A percentile compares a stretch with the other conserved stretches of the same genome.
These are phyloP conservation scores for Agonopterix alstromeriana DNA, from an alignment of 2,888 invertebrate genomes.

Conservation along the genomic window DNA sequence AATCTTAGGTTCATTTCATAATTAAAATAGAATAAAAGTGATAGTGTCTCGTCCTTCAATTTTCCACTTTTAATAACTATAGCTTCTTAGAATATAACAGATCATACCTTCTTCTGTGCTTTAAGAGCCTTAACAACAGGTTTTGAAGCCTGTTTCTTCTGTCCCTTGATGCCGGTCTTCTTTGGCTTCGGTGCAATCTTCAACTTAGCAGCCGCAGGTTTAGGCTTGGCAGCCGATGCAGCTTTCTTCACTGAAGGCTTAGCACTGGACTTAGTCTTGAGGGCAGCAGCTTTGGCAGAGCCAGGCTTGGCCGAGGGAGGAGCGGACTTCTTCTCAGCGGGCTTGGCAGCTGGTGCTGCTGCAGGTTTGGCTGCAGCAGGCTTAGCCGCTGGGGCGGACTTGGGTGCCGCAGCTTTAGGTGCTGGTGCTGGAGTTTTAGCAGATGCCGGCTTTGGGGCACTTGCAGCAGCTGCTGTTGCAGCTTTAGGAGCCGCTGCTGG, in stretches of 20 bases:
- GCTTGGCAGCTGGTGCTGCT: slow-evolving; percentile 52
- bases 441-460: slow-evolving; percentile 38
- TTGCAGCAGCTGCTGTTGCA: slow-evolving; percentile 23
- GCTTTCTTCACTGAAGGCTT: slow-evolving; percentile 72
- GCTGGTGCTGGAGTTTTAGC: slow-evolving; percentile 65
- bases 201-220: slow-evolving; percentile 67
- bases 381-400: slow-evolving; percentile 54
- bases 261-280: slow-evolving; percentile 69
- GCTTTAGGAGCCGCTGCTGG: slow-evolving; percentile 43
- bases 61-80: background rate
- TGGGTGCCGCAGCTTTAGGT: slow-evolving; percentile 36
- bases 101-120: slow-evolving; percentile 87
- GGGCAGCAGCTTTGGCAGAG: slow-evolving; percentile 68
- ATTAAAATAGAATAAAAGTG: too few relatives aligned
- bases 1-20: too few relatives aligned
- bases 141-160: slow-evolving; percentile 67
- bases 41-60: too few relatives aligned
- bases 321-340: slow-evolving; percentile 59
- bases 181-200: slow-evolving; percentile 74
- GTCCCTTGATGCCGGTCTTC: slow-evolving; percentile 74
- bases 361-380: slow-evolving; percentile 64
- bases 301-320: slow-evolving; percentile 69
- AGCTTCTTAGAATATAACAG: background rate
- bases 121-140: slow-evolving; percentile 87
- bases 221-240: slow-evolving; percentile 67